Percentiles rank a stretch among this genome's conserved stretches.
Evolutionary conservation across 2,888 invertebrate genomes (phyloP).

Genomic region (Scaptomyza flava): DNA sequence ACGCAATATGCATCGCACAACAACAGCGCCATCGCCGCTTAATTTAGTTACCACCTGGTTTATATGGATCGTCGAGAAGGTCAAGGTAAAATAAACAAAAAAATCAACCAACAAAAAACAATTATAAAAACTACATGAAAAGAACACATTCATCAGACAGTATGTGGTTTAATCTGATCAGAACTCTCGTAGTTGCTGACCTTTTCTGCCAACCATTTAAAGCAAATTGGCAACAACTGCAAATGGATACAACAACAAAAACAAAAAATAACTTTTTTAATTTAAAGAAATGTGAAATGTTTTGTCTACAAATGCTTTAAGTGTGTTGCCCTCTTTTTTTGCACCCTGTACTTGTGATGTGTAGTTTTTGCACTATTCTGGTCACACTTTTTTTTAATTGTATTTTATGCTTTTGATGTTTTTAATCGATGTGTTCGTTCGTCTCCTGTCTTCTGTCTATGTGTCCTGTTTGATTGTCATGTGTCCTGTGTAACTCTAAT

Average conservation of each 20-base stretch:
- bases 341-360: slow-evolving; percentile 37
- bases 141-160: slow-evolving; percentile 23
- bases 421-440: slow-evolving; percentile 58
- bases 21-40: slow-evolving; percentile 98
- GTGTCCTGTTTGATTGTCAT: slow-evolving; percentile 57
- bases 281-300: slow-evolving; percentile 26
- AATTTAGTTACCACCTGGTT: slow-evolving; percentile 98
- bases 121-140: slow-evolving; percentile 11
- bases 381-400: slow-evolving; percentile 8
- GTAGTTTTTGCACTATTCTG: slow-evolving; percentile 20
- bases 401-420: slow-evolving; percentile 44
- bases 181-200: slow-evolving; percentile 72
- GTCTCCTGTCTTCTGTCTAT: slow-evolving; percentile 48
- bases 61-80: slow-evolving; percentile 92
- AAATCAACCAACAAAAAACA: background rate
- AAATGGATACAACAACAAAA: slow-evolving; percentile 21
- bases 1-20: slow-evolving; percentile 98
- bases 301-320: slow-evolving; percentile 68
- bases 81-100: slow-evolving; percentile 86
- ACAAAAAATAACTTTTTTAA: slow-evolving; percentile 18
- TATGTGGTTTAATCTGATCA: slow-evolving; percentile 37
- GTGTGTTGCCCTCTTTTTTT: slow-evolving; percentile 59
- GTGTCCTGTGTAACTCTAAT: slow-evolving; percentile 66
- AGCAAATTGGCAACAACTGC: slow-evolving; percentile 82
- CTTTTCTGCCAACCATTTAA: slow-evolving; percentile 84